A percentile compares a stretch with the other conserved stretches of the same genome.
phyloP scores from a whole-genome alignment of 1,140 invertebrate genomes.

The Orchesella cincta region DNA sequence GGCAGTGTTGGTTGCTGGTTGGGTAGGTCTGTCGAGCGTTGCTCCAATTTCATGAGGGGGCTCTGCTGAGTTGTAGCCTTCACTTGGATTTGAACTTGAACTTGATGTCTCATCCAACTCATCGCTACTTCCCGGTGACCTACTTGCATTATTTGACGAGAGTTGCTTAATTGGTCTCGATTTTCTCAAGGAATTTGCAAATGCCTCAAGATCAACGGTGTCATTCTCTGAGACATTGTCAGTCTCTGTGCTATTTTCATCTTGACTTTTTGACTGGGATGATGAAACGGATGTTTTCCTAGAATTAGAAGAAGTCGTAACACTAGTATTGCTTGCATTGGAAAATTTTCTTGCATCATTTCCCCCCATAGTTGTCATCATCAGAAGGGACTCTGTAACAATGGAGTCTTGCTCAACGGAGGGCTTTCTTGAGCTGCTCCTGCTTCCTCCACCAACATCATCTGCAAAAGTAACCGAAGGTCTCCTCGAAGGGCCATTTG shows the following conservation, averaged over 20 bases:
- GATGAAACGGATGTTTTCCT: slow-evolving; percentile 9
- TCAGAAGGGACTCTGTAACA: slow-evolving; percentile 47
- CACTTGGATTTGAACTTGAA: slow-evolving; percentile 14
- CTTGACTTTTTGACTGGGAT: slow-evolving; percentile 16
- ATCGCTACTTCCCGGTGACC: neutral
- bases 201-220: slow-evolving; percentile 36
- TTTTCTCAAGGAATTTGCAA: slow-evolving; percentile 46
- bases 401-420: slow-evolving; percentile 48
- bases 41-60: neutral
- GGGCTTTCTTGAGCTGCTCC: slow-evolving; percentile 7
- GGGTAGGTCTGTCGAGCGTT: neutral
- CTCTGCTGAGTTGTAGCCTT: neutral
- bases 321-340: no score
- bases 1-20: neutral
- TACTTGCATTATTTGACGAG: neutral
- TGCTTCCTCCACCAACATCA: slow-evolving; percentile 37
- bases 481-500: slow-evolving; percentile 21
- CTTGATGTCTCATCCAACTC: slow-evolving; percentile 11
- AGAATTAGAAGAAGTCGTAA: neutral
- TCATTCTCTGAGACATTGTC: neutral
- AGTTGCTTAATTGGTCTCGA: slow-evolving; percentile 46
- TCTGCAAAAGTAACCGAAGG: slow-evolving; percentile 50
- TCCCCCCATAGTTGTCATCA: slow-evolving; percentile 36
- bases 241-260: slow-evolving; percentile 17
- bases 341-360: neutral